Conservation (phyloP, 2,888 invertebrate genomes). For the Meghimatium bilineatum region DNA sequence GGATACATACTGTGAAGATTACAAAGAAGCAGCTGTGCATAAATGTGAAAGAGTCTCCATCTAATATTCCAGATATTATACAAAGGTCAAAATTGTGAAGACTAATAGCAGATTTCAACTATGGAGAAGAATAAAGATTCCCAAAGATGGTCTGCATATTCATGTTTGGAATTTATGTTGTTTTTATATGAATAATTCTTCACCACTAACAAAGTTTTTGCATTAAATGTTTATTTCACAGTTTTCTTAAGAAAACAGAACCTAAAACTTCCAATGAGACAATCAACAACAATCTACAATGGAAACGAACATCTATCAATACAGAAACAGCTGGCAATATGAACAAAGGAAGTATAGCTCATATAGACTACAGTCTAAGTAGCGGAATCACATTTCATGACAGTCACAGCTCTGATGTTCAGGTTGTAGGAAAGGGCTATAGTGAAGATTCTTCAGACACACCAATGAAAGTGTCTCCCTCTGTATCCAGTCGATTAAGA, state of each 20-base stretch:
- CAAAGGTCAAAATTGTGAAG: too few species aligned
- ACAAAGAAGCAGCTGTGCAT: too few species aligned
- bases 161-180: too few species aligned
- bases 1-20: too few species aligned
- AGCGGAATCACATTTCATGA: conserved; percentile 75
- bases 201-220: neutral
- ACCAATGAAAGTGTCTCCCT: conserved; percentile 45
- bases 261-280: conserved; percentile 15
- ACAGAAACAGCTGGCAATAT: conserved; percentile 40
- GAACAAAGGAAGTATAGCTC: conserved; percentile 42
- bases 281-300: conserved; percentile 22
- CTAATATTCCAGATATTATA: too few species aligned
- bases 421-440: conserved; percentile 74
- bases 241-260: conserved; percentile 30
- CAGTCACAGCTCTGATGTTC: conserved; percentile 72
- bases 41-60: too few species aligned
- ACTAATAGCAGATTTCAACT: too few species aligned
- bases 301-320: conserved; percentile 12
- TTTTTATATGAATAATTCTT: too few species aligned
- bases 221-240: neutral
- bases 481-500: conserved; percentile 55
- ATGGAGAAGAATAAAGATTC: too few species aligned
- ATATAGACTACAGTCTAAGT: conserved; percentile 69
- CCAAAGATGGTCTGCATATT: too few species aligned
- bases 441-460: conserved; percentile 63